Base-by-base conservation (phyloP, 2,113 vertebrate species). In the Plotosus lineatus region DNA sequence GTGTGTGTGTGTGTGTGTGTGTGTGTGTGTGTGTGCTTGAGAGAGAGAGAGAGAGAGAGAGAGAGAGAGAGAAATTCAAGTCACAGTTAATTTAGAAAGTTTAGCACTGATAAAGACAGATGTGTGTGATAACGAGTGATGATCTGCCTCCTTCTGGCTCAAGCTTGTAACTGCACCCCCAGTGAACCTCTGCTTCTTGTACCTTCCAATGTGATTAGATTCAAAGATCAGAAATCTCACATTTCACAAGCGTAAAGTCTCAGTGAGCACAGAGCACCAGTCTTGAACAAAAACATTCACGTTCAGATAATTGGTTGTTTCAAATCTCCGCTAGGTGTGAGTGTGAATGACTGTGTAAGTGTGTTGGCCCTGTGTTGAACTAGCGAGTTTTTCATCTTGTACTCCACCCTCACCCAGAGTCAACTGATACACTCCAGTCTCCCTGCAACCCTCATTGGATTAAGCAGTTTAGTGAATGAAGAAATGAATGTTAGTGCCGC, bases 71-170 rank as follows among this genome's bases (percentile, higher is more conserved):
- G 36, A 1, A 26, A 51, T 50, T 11, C 33, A 53, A 9, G 4
- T 12, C 5, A 46, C 33, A 66, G 63, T 68, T 66, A 19, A 26
- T 66, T 23, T 66, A 10, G 51, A 38, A 26, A n/a, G 61, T 28
- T 63, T 40, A 33, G 2, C 33, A 68, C 61, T 42, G n/a, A 53
- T 51, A 55, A 55, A 68, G n/a, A 33, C 46, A 68, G 61, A 68
- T 50, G 40, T 48, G 40, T 50, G 61, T 40, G 46, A 53, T 55
- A 68, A 68, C 53, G 48, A 79, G 75, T 46, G n/a, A 69, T 55
- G 12, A 65, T 69, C 46, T 69, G 63, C 77, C 77, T 50, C 63
- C 77, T 68, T 65, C 15, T 79, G 77, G n/a, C 50, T 53, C 23
- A 42, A 28, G 33, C n/a, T 0, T 79, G 77, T 40, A 53, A 69